Conservation (phyloP, 2,797 vertebrate species). For the Chelonia mydas region DNA sequence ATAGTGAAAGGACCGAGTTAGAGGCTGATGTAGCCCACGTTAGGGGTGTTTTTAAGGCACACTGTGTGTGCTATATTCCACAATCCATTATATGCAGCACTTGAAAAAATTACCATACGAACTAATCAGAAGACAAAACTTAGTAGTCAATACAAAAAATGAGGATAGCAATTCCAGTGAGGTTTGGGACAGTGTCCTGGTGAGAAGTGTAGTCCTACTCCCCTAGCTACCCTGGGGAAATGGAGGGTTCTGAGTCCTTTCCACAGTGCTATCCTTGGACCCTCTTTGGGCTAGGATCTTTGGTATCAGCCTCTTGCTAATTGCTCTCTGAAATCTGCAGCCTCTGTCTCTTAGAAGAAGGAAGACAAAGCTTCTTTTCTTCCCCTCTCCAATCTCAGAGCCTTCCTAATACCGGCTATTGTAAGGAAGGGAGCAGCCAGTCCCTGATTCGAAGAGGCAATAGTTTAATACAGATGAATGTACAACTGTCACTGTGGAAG, state of each 20-base stretch:
- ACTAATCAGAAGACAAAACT: neutral
- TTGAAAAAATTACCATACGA: neutral
- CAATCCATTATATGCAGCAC: neutral
- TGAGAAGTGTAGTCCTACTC: neutral
- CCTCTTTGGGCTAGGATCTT: neutral
- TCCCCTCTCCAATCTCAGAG: neutral
- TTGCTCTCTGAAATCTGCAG: neutral
- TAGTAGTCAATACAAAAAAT: neutral
- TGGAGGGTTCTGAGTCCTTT: neutral
- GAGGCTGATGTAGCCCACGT: neutral
- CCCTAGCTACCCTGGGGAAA: neutral
- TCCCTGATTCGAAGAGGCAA: neutral
- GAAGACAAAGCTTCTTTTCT: neutral
- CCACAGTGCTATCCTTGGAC: neutral
- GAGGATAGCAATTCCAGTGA: neutral
- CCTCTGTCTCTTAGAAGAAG: neutral
- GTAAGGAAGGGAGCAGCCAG: neutral
- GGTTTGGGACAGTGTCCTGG: neutral
- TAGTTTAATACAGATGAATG: neutral
- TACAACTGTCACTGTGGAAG: neutral
- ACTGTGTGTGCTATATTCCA: neutral
- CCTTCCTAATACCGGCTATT: neutral
- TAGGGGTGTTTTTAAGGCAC: neutral
- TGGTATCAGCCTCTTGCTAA: neutral
- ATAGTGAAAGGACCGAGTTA: slow-evolving; percentile 32